Evolutionary conservation across 2,888 invertebrate genomes (phyloP), one percentile per base, ranked within the genome.

Genomic region (Halocaridina rubra): DNA sequence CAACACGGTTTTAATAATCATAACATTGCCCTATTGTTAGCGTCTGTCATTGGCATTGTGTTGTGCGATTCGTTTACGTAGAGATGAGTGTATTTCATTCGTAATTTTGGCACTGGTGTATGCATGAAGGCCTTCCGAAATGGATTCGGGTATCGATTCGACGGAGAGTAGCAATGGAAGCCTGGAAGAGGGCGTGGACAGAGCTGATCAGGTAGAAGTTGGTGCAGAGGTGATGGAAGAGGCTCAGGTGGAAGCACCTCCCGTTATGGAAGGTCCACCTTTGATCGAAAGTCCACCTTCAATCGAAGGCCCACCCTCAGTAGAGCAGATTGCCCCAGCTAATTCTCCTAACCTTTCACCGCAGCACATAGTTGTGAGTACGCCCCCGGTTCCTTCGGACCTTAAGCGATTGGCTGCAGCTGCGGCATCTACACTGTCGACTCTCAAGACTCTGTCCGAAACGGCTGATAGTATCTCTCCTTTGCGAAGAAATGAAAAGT

Each of bases 101-200:
- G n/a, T n/a, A n/a, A n/a, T n/a, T n/a, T n/a, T n/a, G n/a, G n/a
- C n/a, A n/a, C n/a, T n/a, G n/a, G n/a, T n/a, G n/a, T n/a, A n/a
- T n/a, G n/a, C n/a, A n/a, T n/a, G n/a, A n/a, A n/a, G n/a, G n/a
- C n/a, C n/a, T n/a, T n/a, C n/a, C 53, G 19, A 22, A 27, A 84
- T 84, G 84, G 84, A 84, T 27, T 84, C 84, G 27, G 84, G 84
- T 19, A 84, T 84, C 4, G 84, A 84, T n/a, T 84, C 84, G 0
- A 84, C 84, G 3, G 84, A 84, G 61, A 84, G 84, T 33, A 84
- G 84, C 57, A 84, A 84, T 33, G 84, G 80, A 8, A 84, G 84
- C 39, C 27, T 57, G 64, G 80, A 80, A 72, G 80, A 80, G 39
- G 53, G 10, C 16, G 46, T 46, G 16, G 46, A 13, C 16, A 16